Evolutionary conservation across 2,888 invertebrate species (phyloP).

Genomic region (Phengaris alcon): DNA sequence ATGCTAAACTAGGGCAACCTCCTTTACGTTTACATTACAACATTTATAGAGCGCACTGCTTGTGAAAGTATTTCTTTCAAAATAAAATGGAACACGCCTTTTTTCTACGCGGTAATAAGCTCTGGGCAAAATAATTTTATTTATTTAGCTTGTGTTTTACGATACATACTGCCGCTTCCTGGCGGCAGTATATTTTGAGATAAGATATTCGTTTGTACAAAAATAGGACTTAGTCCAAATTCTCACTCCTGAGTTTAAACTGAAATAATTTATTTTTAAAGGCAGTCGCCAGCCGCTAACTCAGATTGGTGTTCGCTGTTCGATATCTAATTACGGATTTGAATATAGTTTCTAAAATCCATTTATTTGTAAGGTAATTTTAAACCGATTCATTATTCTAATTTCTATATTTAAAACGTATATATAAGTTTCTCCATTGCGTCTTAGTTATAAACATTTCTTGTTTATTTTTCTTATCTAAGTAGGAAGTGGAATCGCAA

Average conservation of each 20-base stretch:
- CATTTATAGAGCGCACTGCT: slow-evolving; percentile 28
- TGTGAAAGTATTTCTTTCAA: slow-evolving; percentile 25
- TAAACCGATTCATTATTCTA: neutral
- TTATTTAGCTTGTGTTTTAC: slow-evolving; percentile 16
- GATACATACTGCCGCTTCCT: slow-evolving; percentile 32
- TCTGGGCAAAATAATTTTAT: neutral
- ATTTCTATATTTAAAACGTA: neutral
- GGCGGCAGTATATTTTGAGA: slow-evolving; percentile 36
- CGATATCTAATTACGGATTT: neutral
- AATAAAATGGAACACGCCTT: slow-evolving; percentile 21
- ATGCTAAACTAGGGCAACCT: slow-evolving; percentile 26
- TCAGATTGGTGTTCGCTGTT: neutral
- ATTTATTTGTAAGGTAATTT: neutral
- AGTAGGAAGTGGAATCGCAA: slow-evolving; percentile 5
- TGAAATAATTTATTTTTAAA: neutral
- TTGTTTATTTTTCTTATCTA: slow-evolving; percentile 1
- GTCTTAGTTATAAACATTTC: neutral
- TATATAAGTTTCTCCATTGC: neutral
- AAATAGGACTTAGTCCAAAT: slow-evolving; percentile 32
- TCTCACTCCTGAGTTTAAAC: neutral
- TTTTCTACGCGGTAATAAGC: neutral
- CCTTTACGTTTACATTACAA: slow-evolving; percentile 27
- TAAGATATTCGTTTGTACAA: slow-evolving; percentile 32
- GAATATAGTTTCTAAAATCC: neutral
- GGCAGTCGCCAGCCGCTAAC: neutral